These are phyloP conservation scores for Psittacara wagleri DNA, from an alignment of 2,113 vertebrate species.

Conservation along the genomic window DNA sequence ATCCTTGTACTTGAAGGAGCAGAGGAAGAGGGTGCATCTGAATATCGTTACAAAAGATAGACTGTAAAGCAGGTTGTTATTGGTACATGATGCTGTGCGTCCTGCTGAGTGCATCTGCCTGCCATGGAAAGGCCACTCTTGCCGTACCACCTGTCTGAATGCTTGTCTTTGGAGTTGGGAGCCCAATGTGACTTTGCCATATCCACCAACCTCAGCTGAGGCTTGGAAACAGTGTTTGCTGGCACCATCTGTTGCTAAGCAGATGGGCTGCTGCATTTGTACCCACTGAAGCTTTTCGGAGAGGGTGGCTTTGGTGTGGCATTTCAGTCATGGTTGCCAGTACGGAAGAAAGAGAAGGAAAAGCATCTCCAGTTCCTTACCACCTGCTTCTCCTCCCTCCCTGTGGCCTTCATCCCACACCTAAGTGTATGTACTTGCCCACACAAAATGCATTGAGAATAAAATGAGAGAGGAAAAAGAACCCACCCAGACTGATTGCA, in stretches of 20 bases:
- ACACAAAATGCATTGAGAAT: background rate
- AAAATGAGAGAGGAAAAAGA: background rate
- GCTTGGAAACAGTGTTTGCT: conserved; percentile 27
- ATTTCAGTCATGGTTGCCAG: conserved; percentile 15
- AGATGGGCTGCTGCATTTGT: conserved; percentile 49
- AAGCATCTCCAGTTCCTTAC: background rate
- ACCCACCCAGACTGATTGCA: background rate
- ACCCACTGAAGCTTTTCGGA: conserved; percentile 1
- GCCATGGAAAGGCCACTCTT: background rate
- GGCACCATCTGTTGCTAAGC: conserved; percentile 53
- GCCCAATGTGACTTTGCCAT: background rate
- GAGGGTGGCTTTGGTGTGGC: conserved; percentile 37
- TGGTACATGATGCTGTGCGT: background rate
- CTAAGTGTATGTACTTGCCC: background rate
- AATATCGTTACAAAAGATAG: background rate
- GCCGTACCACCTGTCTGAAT: background rate
- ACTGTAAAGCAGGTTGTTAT: background rate
- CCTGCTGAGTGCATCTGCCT: background rate
- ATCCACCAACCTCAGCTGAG: background rate
- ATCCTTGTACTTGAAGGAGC: background rate
- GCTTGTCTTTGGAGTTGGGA: background rate
- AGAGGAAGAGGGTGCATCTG: background rate
- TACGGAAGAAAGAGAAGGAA: background rate
- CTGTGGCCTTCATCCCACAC: background rate
- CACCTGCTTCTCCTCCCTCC: background rate